Base-by-base conservation (phyloP, 1,140 invertebrate species). In the Drosophila gunungcola region DNA sequence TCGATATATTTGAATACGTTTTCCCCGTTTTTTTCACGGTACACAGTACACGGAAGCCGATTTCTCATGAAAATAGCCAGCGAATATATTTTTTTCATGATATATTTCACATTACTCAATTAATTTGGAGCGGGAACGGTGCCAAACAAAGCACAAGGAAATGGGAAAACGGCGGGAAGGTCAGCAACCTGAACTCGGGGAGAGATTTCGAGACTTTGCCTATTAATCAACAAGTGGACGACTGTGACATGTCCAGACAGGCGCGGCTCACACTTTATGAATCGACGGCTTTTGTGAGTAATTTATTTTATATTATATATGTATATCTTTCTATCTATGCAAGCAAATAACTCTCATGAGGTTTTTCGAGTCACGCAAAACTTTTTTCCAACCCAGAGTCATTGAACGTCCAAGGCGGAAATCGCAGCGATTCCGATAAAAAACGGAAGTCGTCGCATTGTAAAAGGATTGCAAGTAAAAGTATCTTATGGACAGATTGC, bases 151-250 rank as follows among this genome's bases (percentile, higher is more conserved):
- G 78, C 78, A 85, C 81, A 60, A 83, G 80, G 80, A 83, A 83
- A 70, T 54, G 60, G 54, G 52, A 64, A 79, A 72, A 51, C 61
- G 51, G 38, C 48, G 27, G 49, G 57, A 70, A 82, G 80, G 80
- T 83, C 81, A 85, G 72, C 72, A 69, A 83, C 77, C 81, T 63
- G 62, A 52, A 36, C 38, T 34, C 34, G 61, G 45, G 43, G 32
- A 41, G 46, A 34, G 39, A 38, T 56, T 57, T 53, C 57, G 36
- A 13, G 36, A 13, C 38, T 45, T 80, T 48, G 77, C 65, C 80
- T 80, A 84, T 84, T 84, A 85, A 84, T 84, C 80, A 84, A 84
- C 65, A 77, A 80, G 81, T 85, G 80, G 60, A 61, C 46, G 64
- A 68, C 25, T 62, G 62, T 60, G 57, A 60, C 64, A 62, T 46